Evolutionary conservation across 2,113 vertebrate genomes (phyloP), one percentile per base, ranked within the genome.

Genomic region (Chaetodon auriga): DNA sequence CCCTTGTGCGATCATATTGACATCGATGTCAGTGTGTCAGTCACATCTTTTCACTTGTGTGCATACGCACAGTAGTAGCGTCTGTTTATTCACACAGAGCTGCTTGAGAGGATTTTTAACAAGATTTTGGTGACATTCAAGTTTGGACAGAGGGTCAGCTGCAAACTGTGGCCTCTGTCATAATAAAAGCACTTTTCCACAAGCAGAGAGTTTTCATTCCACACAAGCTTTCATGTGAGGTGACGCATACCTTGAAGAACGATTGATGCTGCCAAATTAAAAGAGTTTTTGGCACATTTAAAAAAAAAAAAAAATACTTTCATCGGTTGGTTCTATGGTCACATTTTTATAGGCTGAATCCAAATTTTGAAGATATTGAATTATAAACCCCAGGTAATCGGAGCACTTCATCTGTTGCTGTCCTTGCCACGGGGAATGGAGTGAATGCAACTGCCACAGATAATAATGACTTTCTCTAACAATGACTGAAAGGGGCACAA

Each of bases 381-480:
- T 74, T 62, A 83, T 76, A 74, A 79, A 75, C 45, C 53, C 21
- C 23, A 80, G 63, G 81, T 86, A 83, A 88, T 80, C 62, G 6
- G 43, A 64, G 69, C 65, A 73, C 70, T 85, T 75, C 45, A 85
- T 87, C 84, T 81, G 49, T 19, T 3, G 23, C 25, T 78, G 81
- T 78, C 83, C 90, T 90, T 83, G 79, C 90, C 76, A 23, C 15
- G 13, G 82, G 82, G 77, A 73, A 82, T 64, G 30, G 30, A 74
- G 49, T 78, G 65, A 84, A 81, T 64, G 62, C 57, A 87, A 38
- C 77, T 82, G 72, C 78, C 45, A 69, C 36, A 49, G 69, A 89
- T 83, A 76, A 86, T 78, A 86, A 86, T 63, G 43, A 79, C 75
- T 78, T 75, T 81, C 73, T 89, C 68, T 82, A 78, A 78, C 68